These are phyloP conservation scores for Pachyseris speciosa DNA, from an alignment of 64 coral and sea anemone species.

Conservation along the genomic window DNA sequence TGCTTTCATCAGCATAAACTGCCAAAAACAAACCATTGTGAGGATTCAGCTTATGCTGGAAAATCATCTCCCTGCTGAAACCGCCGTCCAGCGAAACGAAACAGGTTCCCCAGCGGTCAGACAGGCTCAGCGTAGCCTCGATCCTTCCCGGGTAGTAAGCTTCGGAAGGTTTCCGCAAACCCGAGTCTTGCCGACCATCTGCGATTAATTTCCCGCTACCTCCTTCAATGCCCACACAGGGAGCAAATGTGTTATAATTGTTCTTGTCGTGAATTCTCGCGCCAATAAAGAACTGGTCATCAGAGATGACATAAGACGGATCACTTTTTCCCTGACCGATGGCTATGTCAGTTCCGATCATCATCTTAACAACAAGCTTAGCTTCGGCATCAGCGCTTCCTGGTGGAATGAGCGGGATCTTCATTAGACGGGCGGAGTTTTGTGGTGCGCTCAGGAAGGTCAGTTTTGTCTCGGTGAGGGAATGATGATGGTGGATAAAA, in stretches of 20 bases:
- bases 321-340: neutral
- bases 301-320: neutral
- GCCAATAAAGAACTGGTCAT: neutral
- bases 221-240: neutral
- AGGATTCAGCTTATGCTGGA: neutral
- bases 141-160: constrained; percentile 5
- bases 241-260: neutral
- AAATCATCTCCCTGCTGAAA: constrained; percentile 1
- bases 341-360: neutral
- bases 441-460: neutral
- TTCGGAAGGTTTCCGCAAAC: neutral
- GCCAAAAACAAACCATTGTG: constrained; percentile 13
- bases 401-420: neutral
- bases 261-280: neutral
- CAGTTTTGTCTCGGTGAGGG: neutral
- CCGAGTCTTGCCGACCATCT: neutral
- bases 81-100: neutral
- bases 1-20: neutral
- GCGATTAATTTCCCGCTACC: neutral
- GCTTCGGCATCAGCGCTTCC: neutral
- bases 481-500: neutral
- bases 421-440: neutral
- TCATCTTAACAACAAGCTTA: neutral
- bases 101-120: constrained; percentile 41
- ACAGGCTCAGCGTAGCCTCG: neutral